Conservation (phyloP, 2,888 invertebrate species). For the Heteromurus nitidus region DNA sequence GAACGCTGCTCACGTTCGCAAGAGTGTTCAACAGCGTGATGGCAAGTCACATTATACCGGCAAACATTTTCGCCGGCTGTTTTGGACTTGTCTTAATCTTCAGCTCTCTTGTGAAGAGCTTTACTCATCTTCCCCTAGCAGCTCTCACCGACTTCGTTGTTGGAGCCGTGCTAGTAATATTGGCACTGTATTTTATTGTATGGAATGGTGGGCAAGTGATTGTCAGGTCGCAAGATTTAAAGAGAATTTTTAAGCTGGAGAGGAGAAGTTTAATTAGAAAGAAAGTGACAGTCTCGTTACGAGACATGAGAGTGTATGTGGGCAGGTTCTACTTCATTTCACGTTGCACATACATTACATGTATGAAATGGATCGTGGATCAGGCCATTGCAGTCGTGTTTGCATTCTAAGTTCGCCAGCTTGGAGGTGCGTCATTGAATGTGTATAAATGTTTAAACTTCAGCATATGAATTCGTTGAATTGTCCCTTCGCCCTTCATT, state of each 20-base stretch:
- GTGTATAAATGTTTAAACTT: no score
- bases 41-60: background rate
- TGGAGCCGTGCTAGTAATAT: background rate
- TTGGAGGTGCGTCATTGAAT: no score
- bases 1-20: background rate
- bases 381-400: slow-evolving; percentile 7
- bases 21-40: background rate
- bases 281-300: background rate
- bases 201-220: background rate
- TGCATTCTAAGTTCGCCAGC: no score
- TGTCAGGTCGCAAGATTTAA: background rate
- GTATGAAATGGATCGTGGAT: slow-evolving; percentile 6
- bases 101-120: background rate
- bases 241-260: background rate
- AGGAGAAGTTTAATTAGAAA: background rate
- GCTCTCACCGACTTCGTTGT: background rate
- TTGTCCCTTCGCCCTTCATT: no score
- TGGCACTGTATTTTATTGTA: background rate
- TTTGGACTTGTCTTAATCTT: background rate
- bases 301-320: slow-evolving; percentile 14
- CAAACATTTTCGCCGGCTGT: background rate
- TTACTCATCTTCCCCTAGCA: background rate
- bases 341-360: background rate
- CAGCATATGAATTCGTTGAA: no score
- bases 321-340: background rate